Conservation (phyloP, 2,113 vertebrate genomes). For the Sturnira hondurensis region DNA sequence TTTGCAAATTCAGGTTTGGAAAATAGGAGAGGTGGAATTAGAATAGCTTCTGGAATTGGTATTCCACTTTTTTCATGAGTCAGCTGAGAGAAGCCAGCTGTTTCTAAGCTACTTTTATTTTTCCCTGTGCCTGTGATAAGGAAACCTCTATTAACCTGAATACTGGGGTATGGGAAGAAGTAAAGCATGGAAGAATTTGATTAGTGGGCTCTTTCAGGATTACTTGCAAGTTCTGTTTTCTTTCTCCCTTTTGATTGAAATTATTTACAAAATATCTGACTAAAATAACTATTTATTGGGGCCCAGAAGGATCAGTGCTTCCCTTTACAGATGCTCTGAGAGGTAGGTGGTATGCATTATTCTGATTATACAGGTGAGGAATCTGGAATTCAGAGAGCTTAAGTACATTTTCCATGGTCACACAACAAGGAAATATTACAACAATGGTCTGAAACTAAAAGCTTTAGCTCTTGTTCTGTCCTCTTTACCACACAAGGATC, state of each 20-base stretch:
- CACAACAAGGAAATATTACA: background rate
- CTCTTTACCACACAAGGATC: background rate
- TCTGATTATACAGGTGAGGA: background rate
- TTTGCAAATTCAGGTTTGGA: constrained; percentile 6
- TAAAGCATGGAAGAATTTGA: background rate
- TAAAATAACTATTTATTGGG: background rate
- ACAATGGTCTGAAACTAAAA: background rate
- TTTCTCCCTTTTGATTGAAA: background rate
- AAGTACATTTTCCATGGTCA: background rate
- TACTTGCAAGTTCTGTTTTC: background rate
- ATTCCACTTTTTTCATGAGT: background rate
- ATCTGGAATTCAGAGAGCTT: background rate
- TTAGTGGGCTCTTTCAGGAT: constrained; percentile 19
- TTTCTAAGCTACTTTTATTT: constrained; percentile 13
- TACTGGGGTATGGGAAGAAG: background rate
- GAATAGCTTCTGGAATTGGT: background rate
- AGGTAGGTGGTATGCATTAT: background rate
- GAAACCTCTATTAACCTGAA: constrained; percentile 16
- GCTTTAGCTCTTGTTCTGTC: background rate
- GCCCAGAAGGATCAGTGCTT: background rate
- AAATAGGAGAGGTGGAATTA: background rate
- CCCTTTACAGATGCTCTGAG: background rate
- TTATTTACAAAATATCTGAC: background rate
- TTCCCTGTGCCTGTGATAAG: constrained; percentile 10
- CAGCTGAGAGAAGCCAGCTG: background rate